A percentile compares a stretch with the other conserved stretches of the same genome.
phyloP scores from a whole-genome alignment of 2,888 invertebrate species.

The Zygaena filipendulae region DNA sequence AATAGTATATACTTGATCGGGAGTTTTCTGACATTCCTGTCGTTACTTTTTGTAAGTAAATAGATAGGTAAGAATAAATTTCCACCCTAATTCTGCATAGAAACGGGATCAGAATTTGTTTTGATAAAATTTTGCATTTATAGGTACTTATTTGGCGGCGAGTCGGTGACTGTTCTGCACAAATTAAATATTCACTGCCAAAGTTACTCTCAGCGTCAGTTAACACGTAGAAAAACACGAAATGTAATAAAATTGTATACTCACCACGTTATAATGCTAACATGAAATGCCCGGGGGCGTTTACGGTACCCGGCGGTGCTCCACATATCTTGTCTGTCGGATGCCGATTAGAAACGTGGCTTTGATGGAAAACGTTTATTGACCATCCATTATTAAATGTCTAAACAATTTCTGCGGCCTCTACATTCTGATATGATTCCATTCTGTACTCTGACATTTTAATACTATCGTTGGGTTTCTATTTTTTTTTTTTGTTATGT shows the following conservation, averaged over 20 bases:
- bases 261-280: conserved; percentile 26
- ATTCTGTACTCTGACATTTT: too few species aligned
- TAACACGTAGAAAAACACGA: conserved; percentile 21
- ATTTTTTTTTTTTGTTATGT: background rate
- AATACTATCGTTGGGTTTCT: too few species aligned
- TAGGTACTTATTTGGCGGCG: too few species aligned
- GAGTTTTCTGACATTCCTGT: too few species aligned
- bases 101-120: too few species aligned
- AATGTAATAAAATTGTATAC: too few species aligned
- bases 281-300: conserved; percentile 27
- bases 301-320: conserved; percentile 42
- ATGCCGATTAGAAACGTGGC: conserved; percentile 44
- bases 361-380: conserved; percentile 56
- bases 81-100: too few species aligned
- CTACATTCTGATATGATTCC: background rate
- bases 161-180: too few species aligned
- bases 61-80: too few species aligned
- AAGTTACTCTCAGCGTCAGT: conserved; percentile 9
- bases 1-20: too few species aligned
- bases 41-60: too few species aligned
- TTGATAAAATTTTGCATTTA: too few species aligned
- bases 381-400: conserved; percentile 25
- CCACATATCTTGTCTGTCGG: conserved; percentile 40
- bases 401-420: background rate
- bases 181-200: conserved; percentile 5